phyloP scores from a whole-genome alignment of 2,797 vertebrate genomes.

The Eptatretus atami region DNA sequence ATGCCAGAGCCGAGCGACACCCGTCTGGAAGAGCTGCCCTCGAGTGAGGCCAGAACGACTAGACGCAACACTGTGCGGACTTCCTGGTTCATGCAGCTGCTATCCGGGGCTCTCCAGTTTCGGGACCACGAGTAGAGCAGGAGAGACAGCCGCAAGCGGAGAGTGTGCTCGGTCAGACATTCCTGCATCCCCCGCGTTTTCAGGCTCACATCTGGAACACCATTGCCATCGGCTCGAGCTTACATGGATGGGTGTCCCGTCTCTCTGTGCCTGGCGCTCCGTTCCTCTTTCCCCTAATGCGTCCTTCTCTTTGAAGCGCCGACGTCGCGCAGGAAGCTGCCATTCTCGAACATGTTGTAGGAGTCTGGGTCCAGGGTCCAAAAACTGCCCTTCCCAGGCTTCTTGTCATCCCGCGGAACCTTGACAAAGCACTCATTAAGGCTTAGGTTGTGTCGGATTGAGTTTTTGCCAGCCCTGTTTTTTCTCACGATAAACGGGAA shows the following conservation, averaged over 20 bases:
- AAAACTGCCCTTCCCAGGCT: constrained; percentile 30
- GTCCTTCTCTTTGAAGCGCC: constrained; percentile 35
- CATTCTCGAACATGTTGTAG: constrained; percentile 38
- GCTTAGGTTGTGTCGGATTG: constrained; percentile 28
- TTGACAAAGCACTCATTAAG: constrained; percentile 31
- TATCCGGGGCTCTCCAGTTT: constrained; percentile 20
- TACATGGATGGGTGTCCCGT: constrained; percentile 9
- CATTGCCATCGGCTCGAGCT: constrained; percentile 12
- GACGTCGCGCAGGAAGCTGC: constrained; percentile 24
- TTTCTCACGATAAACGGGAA: constrained; percentile 29
- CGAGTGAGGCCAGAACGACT: constrained; percentile 21
- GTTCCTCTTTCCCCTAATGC: constrained; percentile 17
- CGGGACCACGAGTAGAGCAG: constrained; percentile 25
- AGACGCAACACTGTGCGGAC: constrained; percentile 22
- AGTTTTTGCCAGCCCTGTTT: constrained; percentile 31
- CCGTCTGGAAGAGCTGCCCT: constrained; percentile 17
- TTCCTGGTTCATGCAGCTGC: constrained; percentile 17
- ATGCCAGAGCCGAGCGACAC: constrained; percentile 13
- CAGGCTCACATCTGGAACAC: constrained; percentile 12
- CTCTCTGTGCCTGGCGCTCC: constrained; percentile 13
- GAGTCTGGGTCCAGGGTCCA: constrained; percentile 32
- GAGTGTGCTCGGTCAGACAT: not conserved
- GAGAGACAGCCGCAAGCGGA: constrained; percentile 12
- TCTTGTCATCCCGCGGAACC: constrained; percentile 29
- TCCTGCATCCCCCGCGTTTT: not conserved